Evolutionary conservation across 2,113 vertebrate species (phyloP).

Genomic region (Mus pahari): DNA sequence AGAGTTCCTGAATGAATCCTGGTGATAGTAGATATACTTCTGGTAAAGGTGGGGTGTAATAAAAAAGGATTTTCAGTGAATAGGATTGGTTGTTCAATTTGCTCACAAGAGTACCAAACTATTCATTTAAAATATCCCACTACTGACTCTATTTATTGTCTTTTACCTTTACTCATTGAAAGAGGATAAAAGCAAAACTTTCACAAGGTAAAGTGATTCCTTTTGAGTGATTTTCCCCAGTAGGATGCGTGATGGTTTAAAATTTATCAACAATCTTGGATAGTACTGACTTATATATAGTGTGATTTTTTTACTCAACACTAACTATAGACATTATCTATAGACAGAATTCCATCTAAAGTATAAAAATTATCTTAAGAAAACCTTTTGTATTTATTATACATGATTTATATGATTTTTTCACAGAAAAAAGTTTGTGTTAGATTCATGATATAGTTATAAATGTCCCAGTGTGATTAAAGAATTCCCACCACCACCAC

Average conservation of each 20-base stretch:
- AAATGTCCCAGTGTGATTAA: not conserved
- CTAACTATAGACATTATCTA: not conserved
- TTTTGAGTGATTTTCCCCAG: not conserved
- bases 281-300: not conserved
- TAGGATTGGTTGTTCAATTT: not conserved
- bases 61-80: not conserved
- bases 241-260: not conserved
- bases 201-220: not conserved
- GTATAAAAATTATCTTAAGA: not conserved
- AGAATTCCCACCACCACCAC: not conserved
- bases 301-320: not conserved
- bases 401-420: not conserved
- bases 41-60: not conserved
- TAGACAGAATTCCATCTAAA: not conserved
- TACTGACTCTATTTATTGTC: not conserved
- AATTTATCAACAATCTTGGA: not conserved
- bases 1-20: not conserved
- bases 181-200: not conserved
- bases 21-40: not conserved
- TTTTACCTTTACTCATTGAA: not conserved
- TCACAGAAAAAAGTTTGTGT: not conserved
- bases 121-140: not conserved
- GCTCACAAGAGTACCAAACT: not conserved
- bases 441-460: not conserved
- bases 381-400: slow-evolving; percentile 26